Percentiles rank a stretch among this genome's conserved stretches.
Evolutionary conservation across 2,888 invertebrate species (phyloP).

Genomic region (Brenthis daphne): DNA sequence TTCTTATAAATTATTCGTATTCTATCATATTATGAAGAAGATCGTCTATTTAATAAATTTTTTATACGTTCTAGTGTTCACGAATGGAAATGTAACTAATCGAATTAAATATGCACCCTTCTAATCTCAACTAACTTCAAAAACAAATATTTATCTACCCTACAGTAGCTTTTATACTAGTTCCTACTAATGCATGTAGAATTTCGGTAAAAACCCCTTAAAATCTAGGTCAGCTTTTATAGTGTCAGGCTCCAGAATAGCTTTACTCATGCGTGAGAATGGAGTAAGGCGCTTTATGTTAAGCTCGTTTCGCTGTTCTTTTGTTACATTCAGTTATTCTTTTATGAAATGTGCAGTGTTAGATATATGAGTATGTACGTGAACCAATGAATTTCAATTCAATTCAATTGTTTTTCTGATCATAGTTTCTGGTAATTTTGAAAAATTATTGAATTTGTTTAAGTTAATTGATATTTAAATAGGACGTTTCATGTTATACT

Average conservation of each 20-base stretch:
- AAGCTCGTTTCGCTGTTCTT: slow-evolving; percentile 8
- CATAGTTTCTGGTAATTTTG: too few relatives aligned
- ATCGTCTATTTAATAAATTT: too few relatives aligned
- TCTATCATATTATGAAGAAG: too few relatives aligned
- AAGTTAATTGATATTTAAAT: too few relatives aligned
- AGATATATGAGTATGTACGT: not conserved
- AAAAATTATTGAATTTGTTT: too few relatives aligned
- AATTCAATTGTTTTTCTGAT: too few relatives aligned
- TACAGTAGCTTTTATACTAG: not conserved
- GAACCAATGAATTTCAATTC: too few relatives aligned
- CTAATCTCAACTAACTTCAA: not conserved
- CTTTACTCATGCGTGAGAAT: slow-evolving; percentile 6
- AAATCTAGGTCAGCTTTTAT: slow-evolving; percentile 23
- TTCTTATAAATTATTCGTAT: too few relatives aligned
- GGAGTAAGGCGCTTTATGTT: slow-evolving; percentile 10
- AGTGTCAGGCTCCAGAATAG: not conserved
- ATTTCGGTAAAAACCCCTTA: slow-evolving; percentile 13
- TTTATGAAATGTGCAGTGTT: not conserved
- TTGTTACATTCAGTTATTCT: not conserved
- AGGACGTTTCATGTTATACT: too few relatives aligned
- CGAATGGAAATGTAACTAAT: too few relatives aligned
- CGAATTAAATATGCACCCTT: too few relatives aligned
- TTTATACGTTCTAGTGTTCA: too few relatives aligned
- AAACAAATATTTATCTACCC: slow-evolving; percentile 5
- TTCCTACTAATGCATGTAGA: not conserved